These are phyloP conservation scores for Platichthys stellatus DNA, from an alignment of 2,113 vertebrate species.

Conservation along the genomic window DNA sequence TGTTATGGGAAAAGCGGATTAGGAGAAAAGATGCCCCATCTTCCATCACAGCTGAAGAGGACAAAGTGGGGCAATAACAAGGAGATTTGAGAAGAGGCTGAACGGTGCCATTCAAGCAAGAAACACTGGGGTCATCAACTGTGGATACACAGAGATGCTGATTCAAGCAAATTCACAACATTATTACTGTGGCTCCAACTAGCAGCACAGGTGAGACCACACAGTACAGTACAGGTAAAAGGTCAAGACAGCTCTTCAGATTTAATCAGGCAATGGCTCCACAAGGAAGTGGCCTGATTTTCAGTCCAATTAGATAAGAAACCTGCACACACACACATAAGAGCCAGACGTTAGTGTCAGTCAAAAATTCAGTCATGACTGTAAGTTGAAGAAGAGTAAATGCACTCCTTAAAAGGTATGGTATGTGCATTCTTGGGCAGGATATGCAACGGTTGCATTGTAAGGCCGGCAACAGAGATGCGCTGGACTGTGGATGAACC, in stretches of 20 bases:
- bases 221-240: background rate
- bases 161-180: slow-evolving; percentile 13
- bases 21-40: slow-evolving; percentile 35
- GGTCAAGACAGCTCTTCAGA: too few species aligned
- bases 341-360: slow-evolving; percentile 15
- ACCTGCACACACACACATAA: slow-evolving; percentile 34
- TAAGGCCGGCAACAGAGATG: slow-evolving; percentile 54
- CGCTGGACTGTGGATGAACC: slow-evolving; percentile 75
- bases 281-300: background rate
- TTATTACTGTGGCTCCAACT: slow-evolving; percentile 5
- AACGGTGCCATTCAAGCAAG: slow-evolving; percentile 36
- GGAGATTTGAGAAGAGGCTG: slow-evolving; percentile 39
- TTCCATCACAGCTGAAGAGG: slow-evolving; percentile 46
- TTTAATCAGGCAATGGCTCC: background rate
- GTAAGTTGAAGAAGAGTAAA: slow-evolving; percentile 32
- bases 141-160: slow-evolving; percentile 2
- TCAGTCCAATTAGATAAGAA: slow-evolving; percentile 32
- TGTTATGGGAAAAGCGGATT: slow-evolving; percentile 64
- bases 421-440: slow-evolving; percentile 60
- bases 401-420: slow-evolving; percentile 33
- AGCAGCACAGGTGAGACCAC: background rate
- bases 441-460: slow-evolving; percentile 75
- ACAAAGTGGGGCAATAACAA: slow-evolving; percentile 43
- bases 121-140: slow-evolving; percentile 14
- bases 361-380: slow-evolving; percentile 38